Percentiles rank a stretch among this genome's conserved stretches.
These are phyloP conservation scores for Heliconius charithonia DNA, from an alignment of 2,888 invertebrate genomes.

Conservation along the genomic window DNA sequence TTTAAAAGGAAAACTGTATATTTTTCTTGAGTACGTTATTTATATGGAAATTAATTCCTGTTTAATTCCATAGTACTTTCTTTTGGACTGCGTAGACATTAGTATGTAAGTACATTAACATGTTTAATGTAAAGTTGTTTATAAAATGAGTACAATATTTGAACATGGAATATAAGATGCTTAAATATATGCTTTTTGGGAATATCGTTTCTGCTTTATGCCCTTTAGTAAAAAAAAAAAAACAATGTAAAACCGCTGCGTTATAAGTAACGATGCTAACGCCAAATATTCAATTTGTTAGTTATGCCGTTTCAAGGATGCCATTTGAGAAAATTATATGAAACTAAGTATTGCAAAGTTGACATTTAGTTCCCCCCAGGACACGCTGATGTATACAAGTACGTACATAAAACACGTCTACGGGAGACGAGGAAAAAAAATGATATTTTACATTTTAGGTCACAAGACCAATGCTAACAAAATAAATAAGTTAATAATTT, in stretches of 20 bases:
- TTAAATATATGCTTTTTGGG: neutral
- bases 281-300: no score
- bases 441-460: no score
- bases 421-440: no score
- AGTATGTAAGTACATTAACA: conserved; percentile 32
- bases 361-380: no score
- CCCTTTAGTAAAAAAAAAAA: neutral
- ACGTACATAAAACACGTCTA: no score
- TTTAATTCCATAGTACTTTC: conserved; percentile 18
- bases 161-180: conserved; percentile 1
- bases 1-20: conserved; percentile 19
- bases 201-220: neutral
- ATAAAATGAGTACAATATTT: conserved; percentile 23
- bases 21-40: conserved; percentile 31
- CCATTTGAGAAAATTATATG: neutral
- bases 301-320: neutral
- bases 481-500: no score
- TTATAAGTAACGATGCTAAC: neutral
- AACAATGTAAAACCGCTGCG: neutral
- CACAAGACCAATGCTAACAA: no score
- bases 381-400: no score
- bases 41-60: conserved; percentile 38
- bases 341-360: no score
- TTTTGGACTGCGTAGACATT: conserved; percentile 32
- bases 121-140: conserved; percentile 28